phyloP scores from a whole-genome alignment of 2,113 vertebrate species.

The Hydrolagus affinis region DNA sequence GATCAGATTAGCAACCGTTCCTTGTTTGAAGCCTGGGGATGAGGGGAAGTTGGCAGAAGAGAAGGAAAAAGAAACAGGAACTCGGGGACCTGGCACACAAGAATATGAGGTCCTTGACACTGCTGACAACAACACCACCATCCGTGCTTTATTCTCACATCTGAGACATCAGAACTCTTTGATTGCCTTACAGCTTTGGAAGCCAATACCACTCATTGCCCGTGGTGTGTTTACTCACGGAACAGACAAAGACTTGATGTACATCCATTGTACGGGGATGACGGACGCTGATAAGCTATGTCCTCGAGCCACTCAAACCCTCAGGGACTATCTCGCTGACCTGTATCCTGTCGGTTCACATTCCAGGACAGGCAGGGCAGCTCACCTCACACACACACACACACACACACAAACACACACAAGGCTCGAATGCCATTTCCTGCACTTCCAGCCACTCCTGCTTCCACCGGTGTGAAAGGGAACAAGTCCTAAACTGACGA shows the following conservation, averaged over 20 bases:
- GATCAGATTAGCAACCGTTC: no score
- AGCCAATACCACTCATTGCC: not conserved
- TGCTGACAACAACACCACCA: not conserved
- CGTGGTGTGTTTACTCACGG: not conserved
- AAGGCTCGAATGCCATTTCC: not conserved
- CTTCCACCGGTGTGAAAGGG: not conserved
- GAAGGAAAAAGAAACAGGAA: not conserved
- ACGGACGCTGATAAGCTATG: no score
- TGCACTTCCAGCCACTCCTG: not conserved
- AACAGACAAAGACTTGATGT: not conserved
- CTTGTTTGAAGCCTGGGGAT: not conserved
- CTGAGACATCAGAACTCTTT: not conserved
- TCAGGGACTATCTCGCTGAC: not conserved
- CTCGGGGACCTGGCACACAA: not conserved
- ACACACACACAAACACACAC: no score
- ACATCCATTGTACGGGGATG: not conserved
- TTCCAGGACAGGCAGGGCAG: not conserved
- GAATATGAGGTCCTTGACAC: not conserved
- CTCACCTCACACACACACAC: not conserved
- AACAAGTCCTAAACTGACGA: not conserved
- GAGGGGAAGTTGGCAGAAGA: not conserved
- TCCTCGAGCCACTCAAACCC: not conserved
- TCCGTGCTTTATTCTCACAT: not conserved
- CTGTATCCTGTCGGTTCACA: not conserved
- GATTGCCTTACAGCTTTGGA: not conserved